phyloP scores from a whole-genome alignment of 2,888 invertebrate genomes.

The Metopia argyrocephala region DNA sequence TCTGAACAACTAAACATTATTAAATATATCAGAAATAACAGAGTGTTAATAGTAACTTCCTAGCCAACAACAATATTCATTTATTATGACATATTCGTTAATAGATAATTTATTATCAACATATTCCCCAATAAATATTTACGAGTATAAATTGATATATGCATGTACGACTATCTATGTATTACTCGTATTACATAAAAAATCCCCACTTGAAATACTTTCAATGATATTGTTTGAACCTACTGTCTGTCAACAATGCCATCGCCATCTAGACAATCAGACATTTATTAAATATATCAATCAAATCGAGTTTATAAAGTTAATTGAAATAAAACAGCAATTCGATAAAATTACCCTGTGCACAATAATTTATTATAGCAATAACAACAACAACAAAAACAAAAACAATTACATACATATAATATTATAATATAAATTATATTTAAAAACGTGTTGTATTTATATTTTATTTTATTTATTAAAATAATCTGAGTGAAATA shows the following conservation, averaged over 20 bases:
- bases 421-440: background rate
- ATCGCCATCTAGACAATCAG: background rate
- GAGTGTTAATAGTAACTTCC: background rate
- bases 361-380: background rate
- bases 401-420: too few species aligned
- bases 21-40: too few species aligned
- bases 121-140: background rate
- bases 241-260: background rate
- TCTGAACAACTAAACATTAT: too few species aligned
- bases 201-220: background rate
- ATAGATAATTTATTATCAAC: background rate
- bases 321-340: constrained; percentile 7
- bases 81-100: too few species aligned
- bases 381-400: background rate
- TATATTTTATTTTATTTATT: too few species aligned
- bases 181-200: background rate
- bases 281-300: background rate
- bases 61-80: background rate
- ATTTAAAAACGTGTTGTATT: constrained; percentile 11
- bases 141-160: too few species aligned
- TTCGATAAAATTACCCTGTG: background rate
- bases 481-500: too few species aligned
- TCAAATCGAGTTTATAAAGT: background rate
- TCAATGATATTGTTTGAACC: background rate
- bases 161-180: too few species aligned